Evolutionary conservation across 2,888 invertebrate species (phyloP).

Genomic region (Heteromyza rotundicornis): DNA sequence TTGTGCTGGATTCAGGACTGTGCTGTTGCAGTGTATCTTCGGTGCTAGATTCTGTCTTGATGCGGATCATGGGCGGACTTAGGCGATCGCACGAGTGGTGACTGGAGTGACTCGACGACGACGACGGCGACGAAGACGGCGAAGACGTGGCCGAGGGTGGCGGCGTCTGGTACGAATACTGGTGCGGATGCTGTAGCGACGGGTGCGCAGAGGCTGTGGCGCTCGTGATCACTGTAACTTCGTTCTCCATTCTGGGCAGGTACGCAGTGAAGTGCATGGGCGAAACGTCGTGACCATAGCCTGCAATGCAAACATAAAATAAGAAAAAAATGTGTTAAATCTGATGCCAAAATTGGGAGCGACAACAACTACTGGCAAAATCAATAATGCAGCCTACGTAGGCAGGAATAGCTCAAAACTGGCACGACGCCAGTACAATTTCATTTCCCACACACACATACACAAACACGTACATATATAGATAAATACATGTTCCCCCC

Average conservation of each 20-base stretch:
- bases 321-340: not conserved
- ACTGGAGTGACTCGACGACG: constrained; percentile 58
- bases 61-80: constrained; percentile 57
- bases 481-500: too few relatives aligned
- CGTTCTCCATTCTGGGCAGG: constrained; percentile 70
- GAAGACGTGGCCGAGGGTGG: constrained; percentile 61
- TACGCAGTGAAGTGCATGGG: constrained; percentile 79
- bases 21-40: constrained; percentile 22
- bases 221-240: constrained; percentile 65
- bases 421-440: constrained; percentile 6
- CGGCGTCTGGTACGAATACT: constrained; percentile 57
- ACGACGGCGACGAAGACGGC: constrained; percentile 60
- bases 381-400: constrained; percentile 4
- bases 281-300: constrained; percentile 79
- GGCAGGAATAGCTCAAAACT: not conserved
- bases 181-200: constrained; percentile 34
- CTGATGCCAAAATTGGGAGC: not conserved
- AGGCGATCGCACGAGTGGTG: constrained; percentile 46
- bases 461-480: not conserved
- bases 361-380: not conserved
- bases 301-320: constrained; percentile 62
- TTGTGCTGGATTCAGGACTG: constrained; percentile 23
- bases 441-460: not conserved
- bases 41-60: constrained; percentile 49
- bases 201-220: constrained; percentile 12